These are phyloP conservation scores for Lydus trimaculatus DNA, from an alignment of 2,888 invertebrate species.

Conservation along the genomic window DNA sequence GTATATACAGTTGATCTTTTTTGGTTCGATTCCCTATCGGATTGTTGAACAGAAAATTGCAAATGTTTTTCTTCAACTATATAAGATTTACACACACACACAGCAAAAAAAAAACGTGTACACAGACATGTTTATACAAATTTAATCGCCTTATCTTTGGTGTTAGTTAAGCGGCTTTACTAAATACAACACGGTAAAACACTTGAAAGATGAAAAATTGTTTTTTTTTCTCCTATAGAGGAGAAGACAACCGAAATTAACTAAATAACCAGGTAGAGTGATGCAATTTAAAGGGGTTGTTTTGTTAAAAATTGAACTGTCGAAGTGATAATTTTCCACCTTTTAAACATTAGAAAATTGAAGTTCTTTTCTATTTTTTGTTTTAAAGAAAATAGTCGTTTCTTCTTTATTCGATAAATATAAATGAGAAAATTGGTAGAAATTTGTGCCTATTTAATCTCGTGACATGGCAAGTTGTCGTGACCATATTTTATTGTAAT, in stretches of 20 bases:
- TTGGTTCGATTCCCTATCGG: not conserved
- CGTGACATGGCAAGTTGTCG: conserved; percentile 52
- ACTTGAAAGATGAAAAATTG: not conserved
- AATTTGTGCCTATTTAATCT: conserved; percentile 32
- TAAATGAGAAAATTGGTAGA: conserved; percentile 31
- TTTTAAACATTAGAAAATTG: not conserved
- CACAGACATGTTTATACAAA: not conserved
- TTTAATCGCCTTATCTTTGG: not conserved
- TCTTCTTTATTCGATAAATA: conserved; percentile 27
- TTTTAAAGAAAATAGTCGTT: too few species aligned
- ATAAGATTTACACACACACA: not conserved
- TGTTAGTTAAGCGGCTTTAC: not conserved
- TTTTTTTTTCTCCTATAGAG: not conserved
- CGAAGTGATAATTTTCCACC: not conserved
- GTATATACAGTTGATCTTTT: not conserved
- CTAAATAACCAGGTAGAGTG: not conserved
- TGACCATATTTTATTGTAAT: conserved; percentile 58
- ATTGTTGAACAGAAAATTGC: not conserved
- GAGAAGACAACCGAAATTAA: not conserved
- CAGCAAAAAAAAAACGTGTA: not conserved
- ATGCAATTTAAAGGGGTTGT: not conserved
- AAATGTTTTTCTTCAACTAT: not conserved
- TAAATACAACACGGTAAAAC: not conserved
- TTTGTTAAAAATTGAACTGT: not conserved
- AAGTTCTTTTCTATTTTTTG: not conserved